Conservation (phyloP, 2,113 vertebrate genomes). For the chimpanzee (Pan troglodytes) region DNA sequence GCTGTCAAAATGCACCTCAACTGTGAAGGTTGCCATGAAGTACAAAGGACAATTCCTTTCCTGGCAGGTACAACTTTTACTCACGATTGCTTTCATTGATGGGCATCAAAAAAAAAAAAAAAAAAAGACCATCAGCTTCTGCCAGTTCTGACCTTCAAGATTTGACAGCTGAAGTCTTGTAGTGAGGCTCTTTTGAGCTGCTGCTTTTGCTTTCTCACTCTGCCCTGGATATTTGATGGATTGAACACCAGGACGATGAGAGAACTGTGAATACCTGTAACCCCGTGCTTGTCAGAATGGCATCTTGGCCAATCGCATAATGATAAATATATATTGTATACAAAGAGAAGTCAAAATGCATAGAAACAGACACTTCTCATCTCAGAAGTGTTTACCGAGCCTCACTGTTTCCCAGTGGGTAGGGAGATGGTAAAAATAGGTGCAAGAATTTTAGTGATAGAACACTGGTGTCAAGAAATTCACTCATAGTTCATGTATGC, state of each 20-base stretch:
- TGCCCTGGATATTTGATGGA: constrained; percentile 37
- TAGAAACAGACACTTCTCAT: constrained; percentile 10
- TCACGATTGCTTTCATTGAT: constrained; percentile 77
- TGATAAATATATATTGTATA: constrained; percentile 40
- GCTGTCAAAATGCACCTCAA: constrained; percentile 67
- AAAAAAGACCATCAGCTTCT: constrained; percentile 74
- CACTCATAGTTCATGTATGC: neutral
- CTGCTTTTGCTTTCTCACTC: neutral
- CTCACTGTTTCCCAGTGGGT: neutral
- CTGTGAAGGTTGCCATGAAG: constrained; percentile 81
- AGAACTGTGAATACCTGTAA: constrained; percentile 36
- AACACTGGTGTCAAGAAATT: neutral
- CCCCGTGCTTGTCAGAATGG: constrained; percentile 37
- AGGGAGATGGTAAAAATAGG: neutral
- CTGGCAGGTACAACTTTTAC: constrained; percentile 79
- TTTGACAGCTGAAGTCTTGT: constrained; percentile 75
- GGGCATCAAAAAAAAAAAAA: constrained; percentile 79
- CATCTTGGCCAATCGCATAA: constrained; percentile 52
- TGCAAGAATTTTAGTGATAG: neutral
- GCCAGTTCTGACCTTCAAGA: constrained; percentile 81
- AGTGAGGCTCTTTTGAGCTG: neutral
- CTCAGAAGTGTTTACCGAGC: neutral
- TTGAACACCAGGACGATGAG: constrained; percentile 28
- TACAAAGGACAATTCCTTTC: constrained; percentile 78
- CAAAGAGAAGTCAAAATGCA: constrained; percentile 47